phyloP scores from a whole-genome alignment of 2,797 vertebrate genomes.

The Pipistrellus pygmaeus region DNA sequence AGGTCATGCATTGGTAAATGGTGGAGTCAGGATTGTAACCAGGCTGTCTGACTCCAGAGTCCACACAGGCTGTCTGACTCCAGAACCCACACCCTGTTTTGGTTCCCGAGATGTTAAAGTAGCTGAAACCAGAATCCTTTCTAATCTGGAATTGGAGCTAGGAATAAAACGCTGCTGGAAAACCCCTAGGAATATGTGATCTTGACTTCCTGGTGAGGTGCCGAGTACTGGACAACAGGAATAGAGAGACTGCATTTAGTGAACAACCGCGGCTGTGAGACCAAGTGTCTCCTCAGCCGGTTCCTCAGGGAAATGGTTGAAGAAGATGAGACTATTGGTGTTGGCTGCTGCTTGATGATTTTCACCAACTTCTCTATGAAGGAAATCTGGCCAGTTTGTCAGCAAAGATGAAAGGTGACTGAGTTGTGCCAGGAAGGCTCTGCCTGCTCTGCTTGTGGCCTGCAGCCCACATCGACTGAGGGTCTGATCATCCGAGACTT shows the following conservation, averaged over 20 bases:
- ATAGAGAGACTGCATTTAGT: neutral
- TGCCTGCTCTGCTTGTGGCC: neutral
- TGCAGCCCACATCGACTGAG: neutral
- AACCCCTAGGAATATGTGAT: neutral
- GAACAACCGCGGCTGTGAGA: neutral
- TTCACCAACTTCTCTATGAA: neutral
- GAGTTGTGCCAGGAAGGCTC: neutral
- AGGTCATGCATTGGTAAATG: neutral
- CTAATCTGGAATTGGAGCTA: neutral
- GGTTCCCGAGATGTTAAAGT: neutral
- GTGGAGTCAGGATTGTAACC: neutral
- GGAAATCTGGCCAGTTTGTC: neutral
- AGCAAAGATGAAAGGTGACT: neutral
- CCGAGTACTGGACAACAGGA: neutral
- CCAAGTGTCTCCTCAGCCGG: neutral
- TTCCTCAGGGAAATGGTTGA: neutral
- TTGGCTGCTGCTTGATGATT: conserved; percentile 36
- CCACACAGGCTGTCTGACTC: neutral
- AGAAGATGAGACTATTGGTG: neutral
- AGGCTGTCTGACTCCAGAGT: neutral
- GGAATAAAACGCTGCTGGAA: neutral
- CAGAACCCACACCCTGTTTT: neutral
- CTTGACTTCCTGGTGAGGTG: neutral
- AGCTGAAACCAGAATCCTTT: neutral
- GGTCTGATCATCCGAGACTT: neutral